phyloP scores from a whole-genome alignment of 2,113 vertebrate genomes.

The Sardina pilchardus region DNA sequence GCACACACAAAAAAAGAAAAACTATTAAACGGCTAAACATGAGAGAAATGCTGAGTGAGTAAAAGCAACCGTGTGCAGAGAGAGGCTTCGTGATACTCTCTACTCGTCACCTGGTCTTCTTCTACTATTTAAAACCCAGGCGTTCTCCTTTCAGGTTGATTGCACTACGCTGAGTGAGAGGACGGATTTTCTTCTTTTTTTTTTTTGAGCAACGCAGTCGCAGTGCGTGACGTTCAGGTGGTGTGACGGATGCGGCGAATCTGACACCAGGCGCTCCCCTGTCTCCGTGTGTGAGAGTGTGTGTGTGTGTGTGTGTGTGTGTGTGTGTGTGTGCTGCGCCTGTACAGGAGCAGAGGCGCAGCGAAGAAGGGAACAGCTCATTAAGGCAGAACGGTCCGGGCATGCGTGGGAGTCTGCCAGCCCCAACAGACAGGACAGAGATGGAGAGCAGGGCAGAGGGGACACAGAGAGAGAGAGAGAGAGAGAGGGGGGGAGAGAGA shows the following conservation, averaged over 20 bases:
- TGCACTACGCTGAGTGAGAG: slow-evolving; percentile 6
- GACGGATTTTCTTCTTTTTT: too few relatives aligned
- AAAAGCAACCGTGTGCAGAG: background rate
- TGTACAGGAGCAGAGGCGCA: background rate
- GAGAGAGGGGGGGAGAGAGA: background rate
- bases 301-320: background rate
- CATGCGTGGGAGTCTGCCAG: background rate
- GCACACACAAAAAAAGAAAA: too few relatives aligned
- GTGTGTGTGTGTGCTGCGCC: background rate
- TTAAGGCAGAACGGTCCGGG: background rate
- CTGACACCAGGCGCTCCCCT: background rate
- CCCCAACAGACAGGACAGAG: background rate
- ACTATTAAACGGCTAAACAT: background rate
- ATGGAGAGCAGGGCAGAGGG: slow-evolving; percentile 17
- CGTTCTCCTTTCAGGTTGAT: slow-evolving; percentile 8
- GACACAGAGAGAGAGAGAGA: background rate
- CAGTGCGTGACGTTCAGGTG: slow-evolving; percentile 3
- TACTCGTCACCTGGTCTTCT: background rate
- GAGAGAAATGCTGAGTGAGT: background rate
- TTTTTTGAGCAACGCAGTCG: background rate
- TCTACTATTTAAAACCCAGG: background rate
- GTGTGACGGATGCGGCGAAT: background rate
- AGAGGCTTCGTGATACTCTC: background rate
- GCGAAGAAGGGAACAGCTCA: background rate
- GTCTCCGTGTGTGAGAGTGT: background rate